Percentiles rank a stretch among this genome's conserved stretches.
These are phyloP conservation scores for Drosophila pseudoananassae DNA, from an alignment of 1,140 invertebrate species.

Conservation along the genomic window DNA sequence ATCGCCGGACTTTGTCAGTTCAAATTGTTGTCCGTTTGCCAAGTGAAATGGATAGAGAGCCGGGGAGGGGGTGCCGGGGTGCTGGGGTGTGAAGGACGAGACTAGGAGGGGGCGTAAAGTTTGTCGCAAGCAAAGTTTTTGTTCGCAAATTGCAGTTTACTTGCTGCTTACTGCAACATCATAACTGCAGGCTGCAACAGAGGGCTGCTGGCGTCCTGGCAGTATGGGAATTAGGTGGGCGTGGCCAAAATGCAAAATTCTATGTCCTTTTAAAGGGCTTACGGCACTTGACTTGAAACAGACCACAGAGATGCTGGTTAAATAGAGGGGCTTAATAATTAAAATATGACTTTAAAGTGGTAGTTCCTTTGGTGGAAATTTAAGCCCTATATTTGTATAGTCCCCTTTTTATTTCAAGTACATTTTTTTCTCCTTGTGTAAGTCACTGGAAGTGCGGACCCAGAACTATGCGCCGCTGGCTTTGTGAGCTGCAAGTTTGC, in stretches of 20 bases:
- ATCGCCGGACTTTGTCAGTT: slow-evolving; percentile 77
- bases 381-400: neutral
- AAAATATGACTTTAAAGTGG: too few species aligned
- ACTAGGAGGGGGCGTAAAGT: slow-evolving; percentile 31
- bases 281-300: slow-evolving; percentile 43
- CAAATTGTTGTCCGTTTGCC: slow-evolving; percentile 70
- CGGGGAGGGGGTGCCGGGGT: neutral
- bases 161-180: slow-evolving; percentile 67
- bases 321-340: neutral
- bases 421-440: slow-evolving; percentile 2
- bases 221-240: slow-evolving; percentile 37
- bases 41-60: neutral
- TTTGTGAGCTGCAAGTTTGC: slow-evolving; percentile 66
- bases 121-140: slow-evolving; percentile 47
- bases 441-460: slow-evolving; percentile 1
- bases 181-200: slow-evolving; percentile 56
- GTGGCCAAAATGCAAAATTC: slow-evolving; percentile 52
- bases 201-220: neutral
- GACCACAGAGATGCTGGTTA: slow-evolving; percentile 7
- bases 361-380: slow-evolving; percentile 23
- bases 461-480: slow-evolving; percentile 34
- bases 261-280: slow-evolving; percentile 23
- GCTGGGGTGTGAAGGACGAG: neutral
- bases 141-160: slow-evolving; percentile 70
- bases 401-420: too few species aligned